These are phyloP conservation scores for Drosophila paramelanica DNA, from an alignment of 2,888 invertebrate genomes.

Conservation along the genomic window DNA sequence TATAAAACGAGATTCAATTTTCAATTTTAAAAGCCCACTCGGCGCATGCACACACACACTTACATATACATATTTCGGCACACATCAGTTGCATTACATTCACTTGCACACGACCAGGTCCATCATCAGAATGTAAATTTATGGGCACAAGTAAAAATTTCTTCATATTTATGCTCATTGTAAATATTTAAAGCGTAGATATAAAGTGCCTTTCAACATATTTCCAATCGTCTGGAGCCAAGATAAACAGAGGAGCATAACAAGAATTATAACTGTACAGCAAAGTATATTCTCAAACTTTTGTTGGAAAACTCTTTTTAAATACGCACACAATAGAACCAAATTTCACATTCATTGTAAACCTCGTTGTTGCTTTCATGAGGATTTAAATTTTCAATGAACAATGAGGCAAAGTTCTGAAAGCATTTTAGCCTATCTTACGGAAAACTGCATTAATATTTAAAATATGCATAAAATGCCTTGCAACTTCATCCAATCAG, in stretches of 20 bases:
- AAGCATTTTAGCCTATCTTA: no score
- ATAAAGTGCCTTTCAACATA: not conserved
- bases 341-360: no score
- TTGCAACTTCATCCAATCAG: constrained; percentile 10
- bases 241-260: not conserved
- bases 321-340: no score
- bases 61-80: no score
- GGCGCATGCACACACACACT: not conserved
- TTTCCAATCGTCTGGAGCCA: constrained; percentile 4
- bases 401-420: no score
- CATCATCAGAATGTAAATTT: not conserved
- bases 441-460: no score
- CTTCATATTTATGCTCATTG: not conserved
- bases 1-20: not conserved
- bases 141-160: no score
- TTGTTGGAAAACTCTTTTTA: no score
- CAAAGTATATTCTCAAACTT: not conserved
- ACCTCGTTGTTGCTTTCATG: no score
- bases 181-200: not conserved
- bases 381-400: no score
- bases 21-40: not conserved
- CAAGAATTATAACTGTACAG: no score
- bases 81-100: not conserved
- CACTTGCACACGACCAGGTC: not conserved
- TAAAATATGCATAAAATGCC: constrained; percentile 6